These are phyloP conservation scores for Bergia sp. DNA, from an alignment of 92 coral and sea anemone species.

Conservation along the genomic window DNA sequence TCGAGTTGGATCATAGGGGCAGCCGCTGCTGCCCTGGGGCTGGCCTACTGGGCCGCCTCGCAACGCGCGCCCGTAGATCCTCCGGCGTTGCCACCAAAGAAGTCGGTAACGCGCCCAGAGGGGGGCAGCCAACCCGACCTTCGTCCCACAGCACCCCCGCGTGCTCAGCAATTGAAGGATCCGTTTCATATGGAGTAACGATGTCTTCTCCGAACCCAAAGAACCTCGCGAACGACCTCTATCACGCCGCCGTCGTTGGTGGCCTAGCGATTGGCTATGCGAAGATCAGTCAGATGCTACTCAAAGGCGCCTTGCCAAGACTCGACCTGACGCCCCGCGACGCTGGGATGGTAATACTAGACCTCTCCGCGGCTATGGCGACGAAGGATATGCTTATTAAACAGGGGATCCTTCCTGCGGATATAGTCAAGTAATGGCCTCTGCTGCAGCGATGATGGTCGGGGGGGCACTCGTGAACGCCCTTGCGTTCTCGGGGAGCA, in stretches of 20 bases:
- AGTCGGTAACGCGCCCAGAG: neutral
- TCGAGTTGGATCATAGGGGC: too few species aligned
- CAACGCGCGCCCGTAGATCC: too few species aligned
- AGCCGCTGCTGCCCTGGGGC: too few species aligned
- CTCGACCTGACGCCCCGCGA: conserved; percentile 3
- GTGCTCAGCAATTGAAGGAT: conserved; percentile 16
- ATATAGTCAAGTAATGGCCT: neutral
- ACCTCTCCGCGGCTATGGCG: conserved; percentile 4
- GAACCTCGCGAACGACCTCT: neutral
- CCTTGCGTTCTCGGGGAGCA: neutral
- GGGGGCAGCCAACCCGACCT: neutral
- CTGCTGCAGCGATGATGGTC: neutral
- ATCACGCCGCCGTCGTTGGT: too few species aligned
- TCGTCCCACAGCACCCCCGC: conserved; percentile 1
- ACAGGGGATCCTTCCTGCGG: neutral
- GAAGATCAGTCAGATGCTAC: neutral
- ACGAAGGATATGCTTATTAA: neutral
- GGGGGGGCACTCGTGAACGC: neutral
- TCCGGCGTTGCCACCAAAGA: neutral
- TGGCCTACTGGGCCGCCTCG: too few species aligned
- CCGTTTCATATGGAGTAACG: conserved; percentile 8
- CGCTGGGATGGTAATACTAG: neutral
- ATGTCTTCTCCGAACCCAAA: neutral
- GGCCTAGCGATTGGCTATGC: conserved; percentile 19
- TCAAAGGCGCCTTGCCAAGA: neutral